Conservation (phyloP, 2,113 vertebrate genomes). For the Malaclemys terrapin region DNA sequence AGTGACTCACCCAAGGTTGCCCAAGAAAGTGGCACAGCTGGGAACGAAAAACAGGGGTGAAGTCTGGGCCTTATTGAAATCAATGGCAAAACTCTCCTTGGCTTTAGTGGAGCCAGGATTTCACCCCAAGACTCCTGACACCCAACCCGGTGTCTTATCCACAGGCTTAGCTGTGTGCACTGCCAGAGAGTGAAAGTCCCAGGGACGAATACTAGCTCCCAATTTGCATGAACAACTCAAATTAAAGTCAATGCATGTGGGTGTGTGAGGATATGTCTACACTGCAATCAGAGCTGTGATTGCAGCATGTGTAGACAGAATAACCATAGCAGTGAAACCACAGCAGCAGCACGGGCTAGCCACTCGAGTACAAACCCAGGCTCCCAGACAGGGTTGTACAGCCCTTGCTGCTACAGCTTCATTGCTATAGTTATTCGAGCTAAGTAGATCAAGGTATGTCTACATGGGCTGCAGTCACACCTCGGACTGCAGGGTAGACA, state of each 20-base stretch:
- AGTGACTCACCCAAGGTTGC: neutral
- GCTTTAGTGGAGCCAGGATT: neutral
- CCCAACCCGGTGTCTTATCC: neutral
- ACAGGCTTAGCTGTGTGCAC: neutral
- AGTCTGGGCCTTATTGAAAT: neutral
- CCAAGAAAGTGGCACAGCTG: neutral
- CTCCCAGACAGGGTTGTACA: no score
- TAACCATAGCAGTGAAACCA: no score
- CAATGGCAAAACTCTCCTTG: neutral
- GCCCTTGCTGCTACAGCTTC: no score
- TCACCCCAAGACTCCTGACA: fast-evolving
- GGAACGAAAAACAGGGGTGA: neutral
- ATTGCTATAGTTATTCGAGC: neutral
- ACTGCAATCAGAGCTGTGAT: no score
- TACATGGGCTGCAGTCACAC: neutral
- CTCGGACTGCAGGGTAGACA: neutral
- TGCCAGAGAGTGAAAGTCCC: fast-evolving
- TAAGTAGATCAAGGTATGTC: neutral
- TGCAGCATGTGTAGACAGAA: no score
- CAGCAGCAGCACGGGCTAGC: no score
- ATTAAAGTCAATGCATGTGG: neutral
- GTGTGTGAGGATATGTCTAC: no score
- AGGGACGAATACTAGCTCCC: neutral
- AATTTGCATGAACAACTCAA: neutral
- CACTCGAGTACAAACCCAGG: no score